Conservation (phyloP, 2,888 invertebrate species). For the Heliconius ismenius region DNA sequence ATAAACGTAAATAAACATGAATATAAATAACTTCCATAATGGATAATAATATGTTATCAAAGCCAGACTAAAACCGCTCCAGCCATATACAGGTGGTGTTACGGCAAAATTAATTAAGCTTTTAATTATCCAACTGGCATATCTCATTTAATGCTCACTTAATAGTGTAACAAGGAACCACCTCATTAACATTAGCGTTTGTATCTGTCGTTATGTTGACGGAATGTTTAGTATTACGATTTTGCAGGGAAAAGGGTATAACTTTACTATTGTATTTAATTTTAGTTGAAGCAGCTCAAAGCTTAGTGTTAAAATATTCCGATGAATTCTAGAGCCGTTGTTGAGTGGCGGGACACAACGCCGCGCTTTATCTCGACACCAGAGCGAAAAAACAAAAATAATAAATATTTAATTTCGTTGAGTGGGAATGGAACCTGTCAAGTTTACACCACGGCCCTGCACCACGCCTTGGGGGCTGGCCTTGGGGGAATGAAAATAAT, state of each 20-base stretch:
- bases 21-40: neutral
- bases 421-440: too few relatives aligned
- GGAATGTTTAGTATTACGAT: constrained; percentile 8
- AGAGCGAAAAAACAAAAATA: too few relatives aligned
- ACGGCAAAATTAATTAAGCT: constrained; percentile 13
- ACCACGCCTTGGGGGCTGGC: too few relatives aligned
- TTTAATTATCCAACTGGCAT: constrained; percentile 23
- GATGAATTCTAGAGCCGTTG: too few relatives aligned
- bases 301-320: too few relatives aligned
- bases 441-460: too few relatives aligned
- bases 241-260: neutral
- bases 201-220: constrained; percentile 50
- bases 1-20: too few relatives aligned
- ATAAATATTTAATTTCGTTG: too few relatives aligned
- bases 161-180: constrained; percentile 36
- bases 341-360: too few relatives aligned
- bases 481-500: too few relatives aligned
- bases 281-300: too few relatives aligned
- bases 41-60: neutral
- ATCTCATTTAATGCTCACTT: constrained; percentile 24
- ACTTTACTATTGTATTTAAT: neutral
- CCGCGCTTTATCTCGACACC: too few relatives aligned
- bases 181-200: constrained; percentile 52
- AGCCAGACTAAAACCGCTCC: neutral
- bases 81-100: neutral